Conservation (phyloP, 92 coral and sea anemone genomes). For the Micromussa lordhowensis region DNA sequence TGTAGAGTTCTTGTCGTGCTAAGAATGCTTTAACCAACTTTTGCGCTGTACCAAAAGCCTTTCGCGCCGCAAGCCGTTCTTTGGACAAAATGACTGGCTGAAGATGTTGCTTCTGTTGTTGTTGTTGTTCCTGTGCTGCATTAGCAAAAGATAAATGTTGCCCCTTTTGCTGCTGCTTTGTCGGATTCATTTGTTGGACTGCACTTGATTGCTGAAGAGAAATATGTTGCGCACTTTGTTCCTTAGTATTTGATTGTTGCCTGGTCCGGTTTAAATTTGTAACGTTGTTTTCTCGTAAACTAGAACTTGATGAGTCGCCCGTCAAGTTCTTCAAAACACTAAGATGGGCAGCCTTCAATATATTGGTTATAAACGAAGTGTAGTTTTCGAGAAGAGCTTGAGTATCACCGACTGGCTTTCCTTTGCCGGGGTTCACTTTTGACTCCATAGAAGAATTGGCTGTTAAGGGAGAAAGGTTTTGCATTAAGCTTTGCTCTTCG, state of each 20-base stretch:
- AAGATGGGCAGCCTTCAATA: constrained; percentile 41
- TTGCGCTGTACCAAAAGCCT: constrained; percentile 86
- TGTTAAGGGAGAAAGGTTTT: background rate
- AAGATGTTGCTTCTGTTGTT: constrained; percentile 1
- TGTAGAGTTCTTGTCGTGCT: constrained; percentile 88
- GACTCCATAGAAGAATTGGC: background rate
- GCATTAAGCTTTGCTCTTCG: background rate
- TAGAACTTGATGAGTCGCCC: background rate
- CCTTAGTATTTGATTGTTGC: background rate
- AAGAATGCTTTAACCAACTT: constrained; percentile 84
- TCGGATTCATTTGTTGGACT: background rate
- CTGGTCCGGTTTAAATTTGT: background rate
- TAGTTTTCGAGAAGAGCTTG: constrained; percentile 34
- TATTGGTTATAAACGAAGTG: constrained; percentile 46
- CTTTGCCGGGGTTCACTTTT: background rate
- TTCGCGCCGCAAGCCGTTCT: constrained; percentile 75
- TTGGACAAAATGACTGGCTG: constrained; percentile 49
- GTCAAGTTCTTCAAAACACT: constrained; percentile 27
- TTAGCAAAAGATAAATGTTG: constrained; percentile 24
- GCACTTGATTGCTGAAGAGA: background rate
- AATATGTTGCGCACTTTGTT: background rate
- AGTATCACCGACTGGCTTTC: background rate
- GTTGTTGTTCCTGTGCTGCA: constrained; percentile 36
- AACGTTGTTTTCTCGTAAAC: background rate
- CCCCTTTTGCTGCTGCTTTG: background rate